Base-by-base conservation (phyloP, 2,113 vertebrate genomes). In the Nipponia nippon region DNA sequence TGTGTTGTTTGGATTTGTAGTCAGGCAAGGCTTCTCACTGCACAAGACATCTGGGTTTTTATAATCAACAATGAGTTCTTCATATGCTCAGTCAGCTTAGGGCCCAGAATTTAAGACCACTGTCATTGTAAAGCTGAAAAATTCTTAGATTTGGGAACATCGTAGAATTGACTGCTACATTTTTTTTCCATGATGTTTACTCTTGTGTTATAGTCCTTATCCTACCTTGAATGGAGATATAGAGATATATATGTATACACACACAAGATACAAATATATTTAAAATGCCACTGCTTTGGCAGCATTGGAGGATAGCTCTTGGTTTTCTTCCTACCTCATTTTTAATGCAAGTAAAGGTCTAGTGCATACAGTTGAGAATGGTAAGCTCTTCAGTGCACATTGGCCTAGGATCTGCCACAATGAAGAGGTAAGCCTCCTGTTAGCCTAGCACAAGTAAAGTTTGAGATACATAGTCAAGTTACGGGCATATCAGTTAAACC, bases 161-260 rank as follows among this genome's bases (percentile, higher is more conserved):
- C 9, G 0, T 32, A 75, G 34, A 63, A 62, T 32, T 76, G 13
- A 5, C 26, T 34, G 9, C 11, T 76, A 10, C 0, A 0, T 5
- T 4, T 86, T 93, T 92, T 92, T 46, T 10, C 19, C 21, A 16
- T 12, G n/a, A 11, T 18, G 3, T 87, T 87, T 70, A 46, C 36
- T 13, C 16, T 55, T 55, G 11, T 49, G 14, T 80, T 81, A 36
- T 3, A 82, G 44, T 65, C 55, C 34, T 84, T 85, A 38, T 30
- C 8, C 26, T 71, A 13, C 22, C 21, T 63, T 89, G 30, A 70
- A 55, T 44, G 14, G 25, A 59, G 9, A 69, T 47, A 47, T 1
- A 61, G 18, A 76, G 3, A 21, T 5, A 82, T 13, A 7, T 21
- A 19, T 66, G 7, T 56, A 16, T 50, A 27, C 2, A 8, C 19